A percentile compares a stretch with the other conserved stretches of the same genome.
phyloP scores from a whole-genome alignment of 2,888 invertebrate species.

The Cerastis rubricosa region DNA sequence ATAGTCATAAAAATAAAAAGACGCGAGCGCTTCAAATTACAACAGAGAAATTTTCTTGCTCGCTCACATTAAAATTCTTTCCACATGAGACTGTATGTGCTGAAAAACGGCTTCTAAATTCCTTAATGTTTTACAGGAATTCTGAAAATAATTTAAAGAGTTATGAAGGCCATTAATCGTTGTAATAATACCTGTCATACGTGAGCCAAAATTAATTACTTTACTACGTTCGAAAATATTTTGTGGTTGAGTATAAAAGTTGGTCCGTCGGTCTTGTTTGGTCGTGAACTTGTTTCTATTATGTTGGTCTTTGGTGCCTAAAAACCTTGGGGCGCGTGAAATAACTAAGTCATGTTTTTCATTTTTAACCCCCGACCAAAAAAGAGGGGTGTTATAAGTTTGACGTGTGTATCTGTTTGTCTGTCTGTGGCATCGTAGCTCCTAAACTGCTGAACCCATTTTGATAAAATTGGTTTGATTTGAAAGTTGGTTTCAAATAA shows the following conservation, averaged over 20 bases:
- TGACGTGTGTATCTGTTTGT: too few species aligned
- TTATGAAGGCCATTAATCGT: constrained; percentile 70
- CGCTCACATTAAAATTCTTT: constrained; percentile 62
- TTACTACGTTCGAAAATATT: constrained; percentile 55
- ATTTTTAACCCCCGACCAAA: too few species aligned
- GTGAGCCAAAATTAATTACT: constrained; percentile 62
- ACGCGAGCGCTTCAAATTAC: constrained; percentile 45
- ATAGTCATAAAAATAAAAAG: constrained; percentile 52
- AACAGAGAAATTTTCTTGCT: constrained; percentile 54
- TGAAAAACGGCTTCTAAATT: constrained; percentile 52
- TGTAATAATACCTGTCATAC: constrained; percentile 63
- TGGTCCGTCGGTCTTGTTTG: constrained; percentile 19
- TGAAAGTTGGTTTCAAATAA: not conserved
- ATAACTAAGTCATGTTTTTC: not conserved
- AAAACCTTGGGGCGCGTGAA: not conserved
- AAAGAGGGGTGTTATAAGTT: too few species aligned
- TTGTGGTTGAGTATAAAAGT: constrained; percentile 48
- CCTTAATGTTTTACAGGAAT: constrained; percentile 58
- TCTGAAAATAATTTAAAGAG: constrained; percentile 71
- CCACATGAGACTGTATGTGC: constrained; percentile 51
- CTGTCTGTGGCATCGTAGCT: too few species aligned
- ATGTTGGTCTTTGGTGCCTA: constrained; percentile 18
- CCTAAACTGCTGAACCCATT: too few species aligned
- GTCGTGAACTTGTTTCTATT: constrained; percentile 32
- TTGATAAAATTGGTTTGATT: too few species aligned